Conservation (phyloP, 2,113 vertebrate genomes). For the Nycticebus coucang region DNA sequence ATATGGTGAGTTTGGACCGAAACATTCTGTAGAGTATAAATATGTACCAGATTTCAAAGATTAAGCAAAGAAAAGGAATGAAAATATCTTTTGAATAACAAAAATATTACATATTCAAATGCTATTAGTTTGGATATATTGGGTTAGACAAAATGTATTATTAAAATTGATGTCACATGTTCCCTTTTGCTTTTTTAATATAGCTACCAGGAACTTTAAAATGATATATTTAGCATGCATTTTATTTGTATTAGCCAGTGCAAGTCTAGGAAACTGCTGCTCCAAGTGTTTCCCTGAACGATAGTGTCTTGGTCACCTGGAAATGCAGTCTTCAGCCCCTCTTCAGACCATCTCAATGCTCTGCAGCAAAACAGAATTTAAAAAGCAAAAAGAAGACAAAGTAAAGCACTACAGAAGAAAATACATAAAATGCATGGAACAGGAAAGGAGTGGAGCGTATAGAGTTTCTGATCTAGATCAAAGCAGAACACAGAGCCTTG, state of each 20-base stretch:
- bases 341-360: neutral
- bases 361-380: neutral
- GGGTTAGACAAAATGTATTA: neutral
- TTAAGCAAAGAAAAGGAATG: neutral
- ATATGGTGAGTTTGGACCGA: neutral
- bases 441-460: neutral
- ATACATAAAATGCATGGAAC: neutral
- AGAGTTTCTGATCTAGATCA: neutral
- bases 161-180: neutral
- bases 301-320: neutral
- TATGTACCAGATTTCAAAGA: neutral
- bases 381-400: neutral
- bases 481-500: neutral
- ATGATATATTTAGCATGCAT: neutral
- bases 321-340: neutral
- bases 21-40: neutral
- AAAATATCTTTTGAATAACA: neutral
- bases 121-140: neutral
- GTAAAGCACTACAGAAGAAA: neutral
- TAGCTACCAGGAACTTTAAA: neutral
- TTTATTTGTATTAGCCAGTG: neutral
- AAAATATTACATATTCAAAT: slow-evolving; percentile 8
- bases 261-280: neutral
- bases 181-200: neutral
- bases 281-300: neutral